A percentile compares a stretch with the other conserved stretches of the same genome.
These are phyloP conservation scores for Temnothorax rugatulus DNA, from an alignment of 2,888 invertebrate species.

Conservation along the genomic window DNA sequence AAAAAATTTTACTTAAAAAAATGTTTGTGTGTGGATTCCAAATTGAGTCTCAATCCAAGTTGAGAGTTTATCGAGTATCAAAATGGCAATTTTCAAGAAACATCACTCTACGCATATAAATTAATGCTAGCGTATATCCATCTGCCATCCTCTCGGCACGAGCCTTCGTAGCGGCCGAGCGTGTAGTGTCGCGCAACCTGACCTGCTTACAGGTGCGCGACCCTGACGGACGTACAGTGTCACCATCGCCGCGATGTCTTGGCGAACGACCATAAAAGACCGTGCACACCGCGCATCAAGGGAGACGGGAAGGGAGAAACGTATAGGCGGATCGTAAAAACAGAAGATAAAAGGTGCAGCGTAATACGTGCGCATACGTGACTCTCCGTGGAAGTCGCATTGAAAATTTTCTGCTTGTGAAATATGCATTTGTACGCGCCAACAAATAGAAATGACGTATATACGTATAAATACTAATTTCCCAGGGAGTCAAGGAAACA, in stretches of 20 bases:
- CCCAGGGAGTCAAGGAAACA: neutral
- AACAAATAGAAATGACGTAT: neutral
- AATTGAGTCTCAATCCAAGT: neutral
- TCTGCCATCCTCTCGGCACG: neutral
- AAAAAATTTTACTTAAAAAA: neutral
- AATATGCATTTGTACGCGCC: neutral
- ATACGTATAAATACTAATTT: neutral
- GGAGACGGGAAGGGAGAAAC: neutral
- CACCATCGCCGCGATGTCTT: slow-evolving; percentile 41
- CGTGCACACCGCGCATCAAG: neutral
- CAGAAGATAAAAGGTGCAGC: slow-evolving; percentile 25
- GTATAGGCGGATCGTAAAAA: slow-evolving; percentile 45
- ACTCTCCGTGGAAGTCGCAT: slow-evolving; percentile 12
- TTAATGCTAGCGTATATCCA: slow-evolving; percentile 9
- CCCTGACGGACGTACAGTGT: slow-evolving; percentile 57
- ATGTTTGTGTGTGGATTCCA: neutral
- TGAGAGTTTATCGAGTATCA: neutral
- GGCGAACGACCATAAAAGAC: slow-evolving; percentile 55
- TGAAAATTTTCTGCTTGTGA: slow-evolving; percentile 21
- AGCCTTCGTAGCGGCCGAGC: slow-evolving; percentile 18
- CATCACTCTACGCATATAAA: slow-evolving; percentile 9
- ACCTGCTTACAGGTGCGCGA: slow-evolving; percentile 54
- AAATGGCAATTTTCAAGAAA: slow-evolving; percentile 5
- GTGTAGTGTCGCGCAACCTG: slow-evolving; percentile 43
- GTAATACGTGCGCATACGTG: slow-evolving; percentile 2